phyloP scores from a whole-genome alignment of 2,113 vertebrate species.

The Gymnarchus niloticus region DNA sequence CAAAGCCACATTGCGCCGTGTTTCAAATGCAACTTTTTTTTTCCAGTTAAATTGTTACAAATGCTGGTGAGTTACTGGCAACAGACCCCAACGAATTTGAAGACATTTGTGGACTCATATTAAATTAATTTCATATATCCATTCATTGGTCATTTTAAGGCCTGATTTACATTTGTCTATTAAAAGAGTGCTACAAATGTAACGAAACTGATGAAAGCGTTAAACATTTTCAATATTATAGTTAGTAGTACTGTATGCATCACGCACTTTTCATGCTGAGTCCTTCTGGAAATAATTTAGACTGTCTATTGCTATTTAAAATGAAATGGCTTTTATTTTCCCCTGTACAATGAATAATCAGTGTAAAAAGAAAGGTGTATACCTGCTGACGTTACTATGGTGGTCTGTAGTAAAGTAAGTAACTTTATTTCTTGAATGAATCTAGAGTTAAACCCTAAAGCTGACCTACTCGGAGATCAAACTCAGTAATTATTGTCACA shows the following conservation, averaged over 20 bases:
- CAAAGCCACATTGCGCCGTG: conserved; percentile 55
- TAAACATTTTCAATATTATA: not conserved
- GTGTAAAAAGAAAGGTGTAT: not conserved
- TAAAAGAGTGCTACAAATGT: not conserved
- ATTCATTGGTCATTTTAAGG: not conserved
- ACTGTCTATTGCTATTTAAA: not conserved
- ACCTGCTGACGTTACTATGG: not conserved
- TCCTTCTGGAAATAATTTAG: not conserved
- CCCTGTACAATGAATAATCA: not conserved
- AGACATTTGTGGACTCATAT: not conserved
- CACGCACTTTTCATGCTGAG: not conserved
- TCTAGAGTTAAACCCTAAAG: conserved; percentile 67
- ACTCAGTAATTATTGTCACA: conserved; percentile 96
- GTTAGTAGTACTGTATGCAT: too few species aligned
- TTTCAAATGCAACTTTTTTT: conserved; percentile 28
- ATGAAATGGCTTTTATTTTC: too few species aligned
- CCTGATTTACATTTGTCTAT: not conserved
- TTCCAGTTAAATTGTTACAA: conserved; percentile 36
- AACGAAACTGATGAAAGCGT: too few species aligned
- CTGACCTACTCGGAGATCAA: conserved; percentile 71
- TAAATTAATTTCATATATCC: not conserved
- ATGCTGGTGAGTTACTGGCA: conserved; percentile 6
- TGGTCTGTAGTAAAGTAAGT: conserved; percentile 49
- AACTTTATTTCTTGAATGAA: conserved; percentile 55
- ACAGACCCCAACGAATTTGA: not conserved